Percentiles rank a stretch among this genome's conserved stretches.
phyloP scores from a whole-genome alignment of 2,113 vertebrate genomes.

The Ammodytes dubius region DNA sequence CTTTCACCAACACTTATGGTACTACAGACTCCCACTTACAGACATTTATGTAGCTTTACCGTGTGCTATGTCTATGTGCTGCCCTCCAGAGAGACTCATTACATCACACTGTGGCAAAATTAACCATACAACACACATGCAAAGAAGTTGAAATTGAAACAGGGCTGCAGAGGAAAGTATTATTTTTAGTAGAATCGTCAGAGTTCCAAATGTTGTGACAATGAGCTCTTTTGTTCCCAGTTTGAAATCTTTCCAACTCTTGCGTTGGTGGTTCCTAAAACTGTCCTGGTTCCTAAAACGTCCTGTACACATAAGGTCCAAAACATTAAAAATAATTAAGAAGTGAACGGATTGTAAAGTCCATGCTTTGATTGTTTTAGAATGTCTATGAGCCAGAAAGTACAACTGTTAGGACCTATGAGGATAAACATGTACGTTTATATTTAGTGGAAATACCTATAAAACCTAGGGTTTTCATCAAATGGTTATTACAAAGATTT shows the following conservation, averaged over 20 bases:
- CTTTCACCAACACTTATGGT: constrained; percentile 26
- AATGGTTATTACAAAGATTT: too few species aligned
- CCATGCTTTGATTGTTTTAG: constrained; percentile 11
- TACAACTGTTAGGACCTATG: too few species aligned
- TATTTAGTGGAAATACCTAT: not conserved
- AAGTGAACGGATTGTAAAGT: constrained; percentile 28
- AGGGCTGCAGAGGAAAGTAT: constrained; percentile 19
- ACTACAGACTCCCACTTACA: constrained; percentile 7
- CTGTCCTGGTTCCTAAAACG: constrained; percentile 41
- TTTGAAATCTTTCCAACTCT: constrained; percentile 44
- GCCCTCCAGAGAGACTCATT: constrained; percentile 33
- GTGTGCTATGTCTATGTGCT: constrained; percentile 20
- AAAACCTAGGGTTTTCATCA: not conserved
- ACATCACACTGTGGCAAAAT: constrained; percentile 47
- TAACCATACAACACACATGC: constrained; percentile 43
- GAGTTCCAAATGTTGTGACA: constrained; percentile 36
- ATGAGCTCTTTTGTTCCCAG: constrained; percentile 18
- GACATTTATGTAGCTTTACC: constrained; percentile 36
- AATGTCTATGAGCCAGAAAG: not conserved
- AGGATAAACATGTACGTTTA: not conserved
- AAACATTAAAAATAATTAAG: constrained; percentile 30
- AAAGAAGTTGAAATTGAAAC: constrained; percentile 20
- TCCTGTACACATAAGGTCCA: constrained; percentile 17
- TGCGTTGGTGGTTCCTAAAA: constrained; percentile 49
- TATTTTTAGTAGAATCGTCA: constrained; percentile 2